phyloP scores from a whole-genome alignment of 2,888 invertebrate genomes.

The Resseliella maxima region DNA sequence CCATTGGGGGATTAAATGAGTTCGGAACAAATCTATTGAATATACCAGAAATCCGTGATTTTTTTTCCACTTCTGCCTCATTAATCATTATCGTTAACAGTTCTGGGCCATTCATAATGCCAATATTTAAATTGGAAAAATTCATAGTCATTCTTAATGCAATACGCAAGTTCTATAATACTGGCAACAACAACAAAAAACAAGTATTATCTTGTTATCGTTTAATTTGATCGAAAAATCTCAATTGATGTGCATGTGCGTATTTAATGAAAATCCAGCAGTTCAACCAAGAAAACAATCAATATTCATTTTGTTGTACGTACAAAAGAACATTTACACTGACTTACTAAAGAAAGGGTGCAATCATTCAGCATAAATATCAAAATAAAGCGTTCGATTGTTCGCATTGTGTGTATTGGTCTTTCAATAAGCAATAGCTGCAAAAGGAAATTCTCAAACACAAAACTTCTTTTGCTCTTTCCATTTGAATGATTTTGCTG shows the following conservation, averaged over 20 bases:
- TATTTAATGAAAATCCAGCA: neutral
- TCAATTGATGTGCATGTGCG: neutral
- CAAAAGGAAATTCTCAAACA: neutral
- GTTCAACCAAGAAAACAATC: neutral
- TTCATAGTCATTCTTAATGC: neutral
- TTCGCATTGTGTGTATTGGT: neutral
- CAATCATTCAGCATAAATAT: neutral
- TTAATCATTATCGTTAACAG: slow-evolving; percentile 37
- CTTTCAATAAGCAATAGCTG: neutral
- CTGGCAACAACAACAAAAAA: neutral
- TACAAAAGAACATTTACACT: too few relatives aligned
- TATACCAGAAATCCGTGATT: neutral
- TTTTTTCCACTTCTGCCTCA: neutral
- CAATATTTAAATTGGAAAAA: neutral
- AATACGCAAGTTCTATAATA: neutral
- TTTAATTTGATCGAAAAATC: slow-evolving; percentile 4
- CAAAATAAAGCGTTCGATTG: neutral
- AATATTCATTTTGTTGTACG: too few relatives aligned
- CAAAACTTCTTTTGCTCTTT: neutral
- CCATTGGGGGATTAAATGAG: neutral
- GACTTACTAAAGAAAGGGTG: too few relatives aligned
- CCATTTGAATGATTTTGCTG: neutral
- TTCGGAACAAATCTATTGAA: neutral
- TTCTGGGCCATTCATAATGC: neutral
- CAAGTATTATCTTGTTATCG: slow-evolving; percentile 14